Base-by-base conservation (phyloP, 2,113 vertebrate species). In the Erythrolamprus reginae region DNA sequence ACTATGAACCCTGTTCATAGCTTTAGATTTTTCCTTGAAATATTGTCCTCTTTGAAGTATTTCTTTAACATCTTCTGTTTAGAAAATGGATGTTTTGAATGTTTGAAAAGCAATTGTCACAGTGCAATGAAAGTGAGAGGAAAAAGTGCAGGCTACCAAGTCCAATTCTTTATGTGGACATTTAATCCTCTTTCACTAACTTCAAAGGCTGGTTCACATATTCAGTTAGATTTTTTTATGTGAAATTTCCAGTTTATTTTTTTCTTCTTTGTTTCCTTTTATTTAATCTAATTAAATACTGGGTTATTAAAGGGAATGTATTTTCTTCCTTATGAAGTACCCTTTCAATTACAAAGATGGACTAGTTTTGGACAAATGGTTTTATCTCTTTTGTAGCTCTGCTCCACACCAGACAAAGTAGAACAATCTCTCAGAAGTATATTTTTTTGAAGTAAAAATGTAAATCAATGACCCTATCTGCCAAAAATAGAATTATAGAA, bases 21-120 rank as follows among this genome's bases (percentile, higher is more conserved):
- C 38, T 84, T 89, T 56, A 0, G 28, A 21, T n/a, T 28, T 70
- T 92, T 51, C 84, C 89, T 70, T 65, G 65, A 53, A 91, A 52
- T 8, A 9, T 84, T 91, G 52, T 58, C 17, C 13, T 87, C 92
- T 95, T 94, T 93, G 91, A 93, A 92, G 90, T 90, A 19, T 86
- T 47, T 7, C 56, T 17, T 56, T 77, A 42, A 90, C 87, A 88
- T 8, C 53, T 85, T 85, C 85, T 90, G 4, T 92, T 93, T 91
- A 94, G 89, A 93, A 95, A 28, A 88, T 85, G 90, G 87, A 84
- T 83, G 65, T 94, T 91, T 82, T 85, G 95, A 85, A 58, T 82
- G 53, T 94, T 92, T 94, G 92, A 92, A 93, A 95, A 94, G 93
- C 85, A 89, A 89, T 83, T 92, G 95, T 93, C 93, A 94, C 45